phyloP scores from a whole-genome alignment of 2,113 vertebrate genomes.

The Menidia beryllina region DNA sequence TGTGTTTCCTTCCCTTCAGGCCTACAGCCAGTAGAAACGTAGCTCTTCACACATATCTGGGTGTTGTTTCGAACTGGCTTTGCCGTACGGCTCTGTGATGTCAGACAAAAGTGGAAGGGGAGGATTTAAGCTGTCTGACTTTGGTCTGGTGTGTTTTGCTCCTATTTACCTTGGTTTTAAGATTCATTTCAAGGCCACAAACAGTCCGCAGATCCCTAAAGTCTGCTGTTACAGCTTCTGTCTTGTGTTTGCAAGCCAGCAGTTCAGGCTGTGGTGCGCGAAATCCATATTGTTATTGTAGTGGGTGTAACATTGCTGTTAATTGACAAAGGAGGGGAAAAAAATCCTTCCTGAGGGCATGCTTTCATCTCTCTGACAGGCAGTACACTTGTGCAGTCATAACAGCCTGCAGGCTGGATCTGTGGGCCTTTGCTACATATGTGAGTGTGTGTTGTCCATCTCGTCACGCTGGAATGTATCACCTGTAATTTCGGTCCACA shows the following conservation, averaged over 20 bases:
- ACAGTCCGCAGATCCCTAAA: conserved; percentile 15
- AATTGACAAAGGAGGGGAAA: conserved; percentile 77
- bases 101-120: conserved; percentile 19
- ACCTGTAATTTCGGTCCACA: conserved; percentile 31
- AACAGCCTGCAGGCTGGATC: conserved; percentile 75
- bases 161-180: conserved; percentile 31
- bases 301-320: conserved; percentile 80
- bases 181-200: conserved; percentile 34
- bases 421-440: conserved; percentile 33
- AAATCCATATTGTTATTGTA: conserved; percentile 75
- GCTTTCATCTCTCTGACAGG: conserved; percentile 82
- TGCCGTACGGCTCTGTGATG: conserved; percentile 25
- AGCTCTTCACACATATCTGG: conserved; percentile 24
- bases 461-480: conserved; percentile 73
- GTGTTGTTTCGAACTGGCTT: conserved; percentile 14
- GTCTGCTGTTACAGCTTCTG: neutral
- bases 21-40: conserved; percentile 37
- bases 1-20: too few relatives aligned
- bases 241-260: conserved; percentile 24
- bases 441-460: conserved; percentile 60
- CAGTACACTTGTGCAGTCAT: conserved; percentile 76
- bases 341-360: conserved; percentile 71
- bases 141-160: conserved; percentile 22
- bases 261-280: conserved; percentile 51
- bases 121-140: conserved; percentile 42